Percentiles rank a stretch among this genome's conserved stretches.
Evolutionary conservation across 2,888 invertebrate species (phyloP).

Genomic region (Platyscelio sp.): DNA sequence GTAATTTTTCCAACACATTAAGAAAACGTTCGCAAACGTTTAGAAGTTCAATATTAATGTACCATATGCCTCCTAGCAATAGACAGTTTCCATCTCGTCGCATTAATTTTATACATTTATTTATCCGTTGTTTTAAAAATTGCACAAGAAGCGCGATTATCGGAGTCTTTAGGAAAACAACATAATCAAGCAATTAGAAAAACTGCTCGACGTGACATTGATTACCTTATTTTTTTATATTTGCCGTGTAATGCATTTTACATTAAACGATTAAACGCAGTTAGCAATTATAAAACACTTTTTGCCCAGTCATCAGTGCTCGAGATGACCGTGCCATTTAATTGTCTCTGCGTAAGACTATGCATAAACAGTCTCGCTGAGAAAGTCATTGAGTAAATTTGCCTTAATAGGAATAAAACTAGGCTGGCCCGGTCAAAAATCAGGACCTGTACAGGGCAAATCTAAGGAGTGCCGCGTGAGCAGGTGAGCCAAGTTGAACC

Average conservation of each 20-base stretch:
- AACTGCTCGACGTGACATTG: conserved; percentile 35
- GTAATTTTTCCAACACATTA: no score
- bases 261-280: conserved; percentile 40
- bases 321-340: conserved; percentile 39
- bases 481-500: no score
- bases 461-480: no score
- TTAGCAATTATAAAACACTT: conserved; percentile 44
- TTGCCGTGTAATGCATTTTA: conserved; percentile 40
- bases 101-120: no score
- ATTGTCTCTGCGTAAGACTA: conserved; percentile 42
- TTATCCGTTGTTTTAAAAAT: no score
- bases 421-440: no score
- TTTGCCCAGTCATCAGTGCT: conserved; percentile 31
- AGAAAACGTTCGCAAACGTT: no score
- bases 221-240: conserved; percentile 46
- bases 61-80: no score
- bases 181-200: conserved; percentile 11
- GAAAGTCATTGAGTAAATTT: conserved; percentile 34
- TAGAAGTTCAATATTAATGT: no score
- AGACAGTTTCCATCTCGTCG: no score
- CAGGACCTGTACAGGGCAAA: no score
- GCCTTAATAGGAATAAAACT: no score
- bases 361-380: neutral
- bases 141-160: conserved; percentile 13
- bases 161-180: conserved; percentile 12